Conservation (phyloP, 1,140 invertebrate genomes). For the Pararge aegeria region DNA sequence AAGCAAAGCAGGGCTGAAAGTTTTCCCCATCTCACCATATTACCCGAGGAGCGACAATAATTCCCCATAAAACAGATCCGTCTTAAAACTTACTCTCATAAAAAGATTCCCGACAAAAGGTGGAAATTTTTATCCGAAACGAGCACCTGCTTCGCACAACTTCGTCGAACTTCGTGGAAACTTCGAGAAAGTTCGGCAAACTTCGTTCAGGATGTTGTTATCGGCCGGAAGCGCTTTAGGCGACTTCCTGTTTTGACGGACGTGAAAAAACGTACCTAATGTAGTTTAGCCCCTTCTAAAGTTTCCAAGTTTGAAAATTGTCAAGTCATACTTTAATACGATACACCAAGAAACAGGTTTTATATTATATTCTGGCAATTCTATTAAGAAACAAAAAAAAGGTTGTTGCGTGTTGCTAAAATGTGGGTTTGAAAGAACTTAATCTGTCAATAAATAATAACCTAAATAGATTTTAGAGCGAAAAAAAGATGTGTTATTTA, state of each 20-base stretch:
- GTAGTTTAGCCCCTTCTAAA: conserved; percentile 32
- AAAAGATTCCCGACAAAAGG: conserved; percentile 68
- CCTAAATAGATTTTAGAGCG: no score
- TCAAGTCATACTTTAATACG: background rate
- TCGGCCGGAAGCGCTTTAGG: conserved; percentile 76
- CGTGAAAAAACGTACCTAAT: conserved; percentile 54
- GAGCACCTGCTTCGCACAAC: conserved; percentile 68
- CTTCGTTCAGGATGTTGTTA: conserved; percentile 67
- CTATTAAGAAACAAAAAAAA: no score
- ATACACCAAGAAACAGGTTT: no score
- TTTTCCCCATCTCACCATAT: conserved; percentile 26
- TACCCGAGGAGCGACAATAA: conserved; percentile 30
- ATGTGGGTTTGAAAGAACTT: no score
- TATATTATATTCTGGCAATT: no score
- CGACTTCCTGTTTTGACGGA: conserved; percentile 74
- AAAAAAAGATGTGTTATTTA: no score
- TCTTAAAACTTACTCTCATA: conserved; percentile 54
- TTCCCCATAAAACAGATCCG: conserved; percentile 43
- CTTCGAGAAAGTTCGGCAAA: conserved; percentile 54
- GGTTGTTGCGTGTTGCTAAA: no score
- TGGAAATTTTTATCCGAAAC: conserved; percentile 69
- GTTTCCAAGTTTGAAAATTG: conserved; percentile 5
- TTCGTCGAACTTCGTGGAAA: conserved; percentile 40
- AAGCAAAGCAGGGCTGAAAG: conserved; percentile 9
- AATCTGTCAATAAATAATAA: no score